Base-by-base conservation (phyloP, 2,888 invertebrate genomes). In the Gari tellinella region DNA sequence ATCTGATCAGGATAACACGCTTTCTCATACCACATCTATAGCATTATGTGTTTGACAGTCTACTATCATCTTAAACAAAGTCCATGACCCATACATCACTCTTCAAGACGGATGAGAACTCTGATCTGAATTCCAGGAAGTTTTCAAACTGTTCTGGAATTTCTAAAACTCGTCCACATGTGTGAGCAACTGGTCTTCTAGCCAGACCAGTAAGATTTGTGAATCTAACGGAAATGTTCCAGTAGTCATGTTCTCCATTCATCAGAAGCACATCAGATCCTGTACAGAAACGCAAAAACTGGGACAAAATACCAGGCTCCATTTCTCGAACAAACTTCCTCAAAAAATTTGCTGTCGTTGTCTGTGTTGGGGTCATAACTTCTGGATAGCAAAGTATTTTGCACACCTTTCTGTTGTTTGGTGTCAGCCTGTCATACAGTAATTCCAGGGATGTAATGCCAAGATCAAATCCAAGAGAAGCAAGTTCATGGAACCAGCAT, bases 101-200 rank as follows among this genome's bases (percentile, higher is more conserved):
- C 17, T 64, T 55, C 26, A 70, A 41, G 14, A 70, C 60, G 41
- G n/a, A 19, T 15, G 19, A 40, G 41, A 66, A 61, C 43, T 61
- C 63, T 15, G 60, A 60, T n/a, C 67, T 41, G 38, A 69, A 69
- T 17, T 61, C 37, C 7, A 26, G 60, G 19, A 46, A 67, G 25
- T 41, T 61, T 25, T 67, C 67, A 37, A 52, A 60, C 2, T 15
- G 7, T 43, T 60, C 52, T 3, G 72, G 45, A 12, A 72, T 31
- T 45, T 65, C 60, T 15, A 65, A 49, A 19, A 72, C 23, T 19
- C 70, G 64, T n/a, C 53, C 52, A 70, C 70, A 70, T 38, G 72
- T 66, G 49, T 72, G 72, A 12, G 66, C 72, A 1, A 72, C 38
- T 48, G 72, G 66, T 49, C 72, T 8, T 43, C 72, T 52, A 10